Percentiles rank a stretch among this genome's conserved stretches.
phyloP scores from a whole-genome alignment of 2,888 invertebrate genomes.

The Alitta virens region DNA sequence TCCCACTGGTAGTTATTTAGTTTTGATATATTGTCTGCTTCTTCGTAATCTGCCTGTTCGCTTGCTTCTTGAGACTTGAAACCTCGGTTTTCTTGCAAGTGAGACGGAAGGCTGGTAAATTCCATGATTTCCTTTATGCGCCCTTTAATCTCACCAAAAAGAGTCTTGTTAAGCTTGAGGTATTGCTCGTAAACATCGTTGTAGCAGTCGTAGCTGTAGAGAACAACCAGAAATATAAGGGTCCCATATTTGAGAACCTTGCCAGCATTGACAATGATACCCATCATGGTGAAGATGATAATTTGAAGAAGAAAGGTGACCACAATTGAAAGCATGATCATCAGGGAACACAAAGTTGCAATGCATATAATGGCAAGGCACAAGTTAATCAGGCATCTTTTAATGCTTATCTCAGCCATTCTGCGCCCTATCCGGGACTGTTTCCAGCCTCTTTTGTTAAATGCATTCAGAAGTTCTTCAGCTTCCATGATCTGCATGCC shows the following conservation, averaged over 20 bases:
- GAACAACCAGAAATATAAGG: conserved; percentile 49
- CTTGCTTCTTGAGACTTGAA: conserved; percentile 44
- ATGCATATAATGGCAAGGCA: conserved; percentile 14
- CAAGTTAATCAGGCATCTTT: neutral
- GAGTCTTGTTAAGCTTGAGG: conserved; percentile 47
- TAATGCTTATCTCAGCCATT: neutral
- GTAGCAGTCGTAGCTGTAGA: conserved; percentile 54
- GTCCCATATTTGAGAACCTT: conserved; percentile 49
- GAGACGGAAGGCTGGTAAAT: conserved; percentile 47
- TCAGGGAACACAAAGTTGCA: conserved; percentile 26
- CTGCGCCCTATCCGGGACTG: neutral
- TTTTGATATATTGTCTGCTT: conserved; percentile 19
- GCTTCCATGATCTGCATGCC: conserved; percentile 17
- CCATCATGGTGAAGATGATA: conserved; percentile 50
- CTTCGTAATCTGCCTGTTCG: conserved; percentile 35
- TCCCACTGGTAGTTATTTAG: conserved; percentile 33
- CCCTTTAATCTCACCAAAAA: conserved; percentile 49
- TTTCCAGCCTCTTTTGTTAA: neutral
- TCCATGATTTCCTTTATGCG: conserved; percentile 47
- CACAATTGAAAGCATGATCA: conserved; percentile 25
- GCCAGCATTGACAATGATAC: conserved; percentile 52
- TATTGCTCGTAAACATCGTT: conserved; percentile 52
- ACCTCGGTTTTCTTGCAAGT: conserved; percentile 47
- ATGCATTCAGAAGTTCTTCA: conserved; percentile 8
- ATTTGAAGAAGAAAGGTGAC: conserved; percentile 9